Evolutionary conservation across 2,888 invertebrate species (phyloP), one percentile per base, ranked within the genome.

Genomic region (Catocala nupta): DNA sequence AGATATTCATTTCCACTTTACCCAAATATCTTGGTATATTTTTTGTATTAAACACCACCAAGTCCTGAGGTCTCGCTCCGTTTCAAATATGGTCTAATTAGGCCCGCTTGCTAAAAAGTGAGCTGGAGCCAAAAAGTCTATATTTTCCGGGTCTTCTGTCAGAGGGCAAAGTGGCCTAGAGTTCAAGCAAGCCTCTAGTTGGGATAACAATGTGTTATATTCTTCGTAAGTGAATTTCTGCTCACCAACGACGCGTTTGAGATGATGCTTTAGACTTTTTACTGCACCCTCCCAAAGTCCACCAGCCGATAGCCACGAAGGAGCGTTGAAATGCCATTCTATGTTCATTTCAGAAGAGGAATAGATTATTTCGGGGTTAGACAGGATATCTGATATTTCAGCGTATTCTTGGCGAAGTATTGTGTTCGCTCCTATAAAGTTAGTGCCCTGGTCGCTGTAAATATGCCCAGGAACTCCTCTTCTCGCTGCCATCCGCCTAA

Each of bases 131-230:
- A 54, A 42, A 54, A 9, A 54, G 25, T 54, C 39, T 25, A 44
- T 13, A 11, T 54, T 43, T 6, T 54, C 43, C 10, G 63, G 59
- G 39, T 77, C 69, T 63, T 78, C 74, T 8, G 64, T 66, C 7
- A 81, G 6, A 0, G 75, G 34, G 9, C 65, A 71, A 1, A 78
- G 58, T 1, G 80, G 77, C 16, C 78, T 51, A 5, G 73, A 59
- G 34, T 79, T 80, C 0, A 77, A 44, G 12, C 73, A 73, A 0
- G 60, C 76, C 55, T 80, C 77, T 25, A 78, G 7, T 44, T 80
- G 74, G 1, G 73, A 36, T 33, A 77, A 36, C 5, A 80, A n/a
- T 0, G 75, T 79, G n/a, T 49, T 39, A 12, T 57, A 74, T 39
- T 79, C 73, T 49, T 77, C 72, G 34, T 50, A 50, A 9, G 50